Evolutionary conservation across 2,797 vertebrate species (phyloP).

Genomic region (Diglossa cyanea): DNA sequence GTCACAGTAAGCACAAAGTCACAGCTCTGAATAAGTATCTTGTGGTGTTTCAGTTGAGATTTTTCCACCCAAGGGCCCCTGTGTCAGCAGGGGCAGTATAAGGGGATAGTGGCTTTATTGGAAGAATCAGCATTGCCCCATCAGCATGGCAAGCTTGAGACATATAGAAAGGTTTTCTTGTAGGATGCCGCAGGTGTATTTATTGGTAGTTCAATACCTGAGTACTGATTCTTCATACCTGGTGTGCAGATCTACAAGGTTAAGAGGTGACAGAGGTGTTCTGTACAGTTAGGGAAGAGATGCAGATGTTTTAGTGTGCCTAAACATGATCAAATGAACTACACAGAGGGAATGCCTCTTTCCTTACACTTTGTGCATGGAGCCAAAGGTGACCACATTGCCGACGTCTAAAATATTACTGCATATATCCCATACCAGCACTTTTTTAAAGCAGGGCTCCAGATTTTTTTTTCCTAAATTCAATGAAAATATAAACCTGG

Average conservation of each 20-base stretch:
- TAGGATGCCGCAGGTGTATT: not conserved
- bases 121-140: not conserved
- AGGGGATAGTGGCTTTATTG: not conserved
- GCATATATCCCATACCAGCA: not conserved
- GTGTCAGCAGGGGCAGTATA: not conserved
- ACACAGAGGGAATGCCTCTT: accelerated
- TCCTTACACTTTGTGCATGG: not conserved
- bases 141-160: not conserved
- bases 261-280: not conserved
- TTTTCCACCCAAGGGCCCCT: not conserved
- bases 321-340: not conserved
- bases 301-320: not conserved
- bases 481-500: not conserved
- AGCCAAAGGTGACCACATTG: not conserved
- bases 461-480: not conserved
- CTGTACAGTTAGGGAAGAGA: not conserved
- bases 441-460: not conserved
- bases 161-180: not conserved
- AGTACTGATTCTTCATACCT: not conserved
- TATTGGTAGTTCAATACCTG: not conserved
- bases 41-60: not conserved
- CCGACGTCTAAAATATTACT: not conserved
- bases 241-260: not conserved
- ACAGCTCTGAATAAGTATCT: not conserved
- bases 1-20: not conserved